These are phyloP conservation scores for Tor tambroides DNA, from an alignment of 2,113 vertebrate species.

Conservation along the genomic window DNA sequence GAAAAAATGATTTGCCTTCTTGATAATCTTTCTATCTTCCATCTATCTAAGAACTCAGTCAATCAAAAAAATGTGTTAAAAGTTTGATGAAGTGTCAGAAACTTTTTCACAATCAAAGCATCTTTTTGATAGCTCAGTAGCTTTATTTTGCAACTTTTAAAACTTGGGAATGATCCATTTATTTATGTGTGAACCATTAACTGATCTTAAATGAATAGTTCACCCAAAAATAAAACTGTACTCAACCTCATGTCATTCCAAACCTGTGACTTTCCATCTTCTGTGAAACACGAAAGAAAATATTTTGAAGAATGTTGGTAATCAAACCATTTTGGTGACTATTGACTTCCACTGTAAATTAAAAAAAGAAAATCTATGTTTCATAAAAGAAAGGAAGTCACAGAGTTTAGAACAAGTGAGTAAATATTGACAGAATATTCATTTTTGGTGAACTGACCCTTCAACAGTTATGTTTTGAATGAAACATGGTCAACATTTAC, in stretches of 20 bases:
- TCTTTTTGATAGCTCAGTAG: not conserved
- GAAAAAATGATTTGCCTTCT: not conserved
- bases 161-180: not conserved
- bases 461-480: not conserved
- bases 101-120: not conserved
- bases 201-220: not conserved
- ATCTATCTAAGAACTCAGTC: not conserved
- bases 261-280: not conserved
- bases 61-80: not conserved
- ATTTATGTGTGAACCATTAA: not conserved
- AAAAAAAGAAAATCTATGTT: not conserved
- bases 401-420: not conserved
- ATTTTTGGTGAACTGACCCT: not conserved
- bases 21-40: not conserved
- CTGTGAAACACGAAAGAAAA: not conserved
- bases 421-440: not conserved
- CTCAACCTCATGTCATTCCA: not conserved
- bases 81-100: not conserved
- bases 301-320: not conserved
- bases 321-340: not conserved
- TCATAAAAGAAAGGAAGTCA: not conserved
- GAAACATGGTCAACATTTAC: not conserved
- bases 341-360: not conserved
- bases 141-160: not conserved
- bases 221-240: not conserved